These are phyloP conservation scores for Lasius fuliginosus DNA, from an alignment of 2,888 invertebrate species.

Conservation along the genomic window DNA sequence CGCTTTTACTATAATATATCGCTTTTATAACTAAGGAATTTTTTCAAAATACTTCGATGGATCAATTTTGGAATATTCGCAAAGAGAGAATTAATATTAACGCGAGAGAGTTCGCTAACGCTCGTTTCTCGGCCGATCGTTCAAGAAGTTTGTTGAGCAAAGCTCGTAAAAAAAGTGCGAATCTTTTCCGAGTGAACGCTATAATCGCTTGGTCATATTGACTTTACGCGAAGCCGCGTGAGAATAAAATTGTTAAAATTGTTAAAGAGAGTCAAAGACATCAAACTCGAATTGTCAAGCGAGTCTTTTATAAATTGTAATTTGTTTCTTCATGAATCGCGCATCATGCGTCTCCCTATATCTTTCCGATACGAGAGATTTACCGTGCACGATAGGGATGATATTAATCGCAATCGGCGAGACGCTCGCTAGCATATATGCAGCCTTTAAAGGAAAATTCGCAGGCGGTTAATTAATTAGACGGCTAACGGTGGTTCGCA, in stretches of 20 bases:
- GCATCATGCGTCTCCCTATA: not conserved
- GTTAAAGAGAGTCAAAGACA: not conserved
- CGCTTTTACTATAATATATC: not conserved
- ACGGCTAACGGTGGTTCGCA: conserved; percentile 42
- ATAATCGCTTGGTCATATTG: conserved; percentile 18
- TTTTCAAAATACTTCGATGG: not conserved
- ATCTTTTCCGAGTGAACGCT: conserved; percentile 35
- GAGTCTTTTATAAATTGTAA: not conserved
- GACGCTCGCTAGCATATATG: not conserved
- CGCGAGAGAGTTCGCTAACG: conserved; percentile 23
- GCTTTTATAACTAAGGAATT: not conserved
- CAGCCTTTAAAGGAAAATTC: conserved; percentile 49
- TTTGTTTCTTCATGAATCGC: not conserved
- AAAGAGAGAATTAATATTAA: conserved; percentile 6
- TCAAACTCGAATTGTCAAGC: not conserved
- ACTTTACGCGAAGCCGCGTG: not conserved
- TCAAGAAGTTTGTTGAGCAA: conserved; percentile 30
- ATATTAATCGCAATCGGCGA: conserved; percentile 42
- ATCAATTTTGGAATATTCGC: not conserved
- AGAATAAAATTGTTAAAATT: conserved; percentile 23
- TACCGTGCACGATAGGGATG: not conserved
- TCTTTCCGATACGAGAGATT: conserved; percentile 5
- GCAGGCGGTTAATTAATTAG: conserved; percentile 54
- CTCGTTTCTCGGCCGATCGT: conserved; percentile 28
- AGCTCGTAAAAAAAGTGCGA: not conserved